Base-by-base conservation (phyloP, 2,888 invertebrate species). In the Dicranocentrus wangi region DNA sequence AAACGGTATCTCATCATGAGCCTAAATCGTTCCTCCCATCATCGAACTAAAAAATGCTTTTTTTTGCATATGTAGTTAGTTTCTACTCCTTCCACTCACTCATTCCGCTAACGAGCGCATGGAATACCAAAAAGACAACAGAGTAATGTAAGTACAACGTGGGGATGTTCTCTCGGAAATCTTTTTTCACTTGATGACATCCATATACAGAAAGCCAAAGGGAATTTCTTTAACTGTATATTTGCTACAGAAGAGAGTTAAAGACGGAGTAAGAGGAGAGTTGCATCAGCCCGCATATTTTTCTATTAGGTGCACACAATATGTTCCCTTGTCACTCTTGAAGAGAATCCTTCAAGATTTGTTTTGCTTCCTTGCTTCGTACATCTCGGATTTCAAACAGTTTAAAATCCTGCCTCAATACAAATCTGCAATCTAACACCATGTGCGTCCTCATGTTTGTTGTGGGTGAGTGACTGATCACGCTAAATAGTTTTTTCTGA, bases 1-100 rank as follows among this genome's bases (percentile, higher is more conserved):
- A 68, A 68, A 76, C 68, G 61, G 68, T 58, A 68, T 61, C 60
- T 76, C 68, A 23, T 68, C 68, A 55, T 66, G 66, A 66, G 60
- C 47, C 68, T 68, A 76, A 68, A 68, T 66, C 60, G 58, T 58
- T 66, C 75, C 75, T 68, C 76, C 61, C 76, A 76, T 58, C 32
- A 61, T 60, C 60, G 58, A 75, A 55, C 32, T n/a, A n/a, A n/a
- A n/a, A n/a, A n/a, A n/a, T n/a, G n/a, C n/a, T 51, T 28, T 75
- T 73, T 75, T 75, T 75, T 75, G 58, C 65, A 66, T 58, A 27
- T 21, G 55, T 23, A 55, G 13, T 55, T 21, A 55, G 23, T 73
- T 73, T 65, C 53, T 65, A n/a, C n/a, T 53, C 61, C 63, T 23
- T 73, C 63, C 73, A 63, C 28, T 63, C 63, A 43, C 23, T 65